Conservation (phyloP, 2,113 vertebrate genomes). For the Solenodon paradoxus region DNA sequence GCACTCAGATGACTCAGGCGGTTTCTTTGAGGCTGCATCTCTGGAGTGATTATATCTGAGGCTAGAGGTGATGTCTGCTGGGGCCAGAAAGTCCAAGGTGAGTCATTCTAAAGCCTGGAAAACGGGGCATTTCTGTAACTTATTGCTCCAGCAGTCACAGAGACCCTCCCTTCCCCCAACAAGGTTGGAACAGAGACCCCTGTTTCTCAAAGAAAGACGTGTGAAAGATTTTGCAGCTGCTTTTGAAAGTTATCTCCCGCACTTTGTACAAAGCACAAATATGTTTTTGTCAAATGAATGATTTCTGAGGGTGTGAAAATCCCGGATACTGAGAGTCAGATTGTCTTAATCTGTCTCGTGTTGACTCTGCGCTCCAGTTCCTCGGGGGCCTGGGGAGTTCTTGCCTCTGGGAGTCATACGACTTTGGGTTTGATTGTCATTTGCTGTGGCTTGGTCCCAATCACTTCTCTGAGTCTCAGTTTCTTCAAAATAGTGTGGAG, state of each 20-base stretch:
- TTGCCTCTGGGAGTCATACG: not conserved
- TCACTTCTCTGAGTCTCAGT: not conserved
- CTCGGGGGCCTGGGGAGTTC: too few relatives aligned
- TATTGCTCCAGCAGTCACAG: not conserved
- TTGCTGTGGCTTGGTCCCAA: not conserved
- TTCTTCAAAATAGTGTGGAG: not conserved
- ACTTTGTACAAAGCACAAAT: not conserved
- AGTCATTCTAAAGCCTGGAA: not conserved
- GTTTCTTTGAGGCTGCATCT: not conserved
- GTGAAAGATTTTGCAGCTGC: not conserved
- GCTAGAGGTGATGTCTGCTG: not conserved
- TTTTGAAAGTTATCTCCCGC: not conserved
- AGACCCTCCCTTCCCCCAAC: not conserved
- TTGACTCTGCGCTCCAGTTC: not conserved
- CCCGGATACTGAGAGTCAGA: not conserved
- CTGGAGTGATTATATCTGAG: not conserved
- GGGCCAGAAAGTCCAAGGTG: not conserved
- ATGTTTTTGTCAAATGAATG: not conserved
- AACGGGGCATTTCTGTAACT: not conserved
- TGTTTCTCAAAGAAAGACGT: not conserved
- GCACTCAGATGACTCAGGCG: not conserved
- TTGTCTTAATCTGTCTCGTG: not conserved
- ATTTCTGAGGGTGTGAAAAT: not conserved
- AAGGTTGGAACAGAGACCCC: not conserved
- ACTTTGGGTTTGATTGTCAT: not conserved